Percentiles rank a stretch among this genome's conserved stretches.
Evolutionary conservation across 2,797 vertebrate genomes (phyloP).

Genomic region (Balearica regulorum): DNA sequence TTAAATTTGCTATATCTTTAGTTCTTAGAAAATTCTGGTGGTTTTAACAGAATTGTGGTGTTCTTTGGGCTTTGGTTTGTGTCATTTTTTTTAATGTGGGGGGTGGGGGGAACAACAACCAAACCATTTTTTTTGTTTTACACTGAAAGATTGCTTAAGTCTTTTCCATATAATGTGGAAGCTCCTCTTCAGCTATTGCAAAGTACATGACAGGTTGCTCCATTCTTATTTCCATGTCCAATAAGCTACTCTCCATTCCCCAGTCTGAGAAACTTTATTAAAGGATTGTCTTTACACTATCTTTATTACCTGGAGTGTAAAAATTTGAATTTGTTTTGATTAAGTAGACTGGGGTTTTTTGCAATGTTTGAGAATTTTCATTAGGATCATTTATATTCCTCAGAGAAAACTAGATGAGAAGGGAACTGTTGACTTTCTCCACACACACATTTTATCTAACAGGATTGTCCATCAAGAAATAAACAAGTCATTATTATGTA

Average conservation of each 20-base stretch:
- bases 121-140: neutral
- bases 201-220: neutral
- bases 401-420: neutral
- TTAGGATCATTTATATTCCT: neutral
- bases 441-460: neutral
- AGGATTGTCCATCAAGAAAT: neutral
- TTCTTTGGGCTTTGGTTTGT: neutral
- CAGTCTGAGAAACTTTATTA: neutral
- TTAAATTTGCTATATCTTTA: neutral
- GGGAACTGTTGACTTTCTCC: neutral
- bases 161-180: neutral
- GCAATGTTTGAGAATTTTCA: neutral
- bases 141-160: neutral
- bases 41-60: neutral
- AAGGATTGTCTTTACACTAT: neutral
- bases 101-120: accelerated
- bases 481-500: neutral
- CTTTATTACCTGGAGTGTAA: neutral
- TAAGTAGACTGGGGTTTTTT: neutral
- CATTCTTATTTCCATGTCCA: neutral
- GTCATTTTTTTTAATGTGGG: neutral
- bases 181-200: neutral
- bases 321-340: neutral
- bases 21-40: neutral
- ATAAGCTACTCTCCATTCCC: neutral